phyloP scores from a whole-genome alignment of 2,797 vertebrate species.

The Vultur gryphus region DNA sequence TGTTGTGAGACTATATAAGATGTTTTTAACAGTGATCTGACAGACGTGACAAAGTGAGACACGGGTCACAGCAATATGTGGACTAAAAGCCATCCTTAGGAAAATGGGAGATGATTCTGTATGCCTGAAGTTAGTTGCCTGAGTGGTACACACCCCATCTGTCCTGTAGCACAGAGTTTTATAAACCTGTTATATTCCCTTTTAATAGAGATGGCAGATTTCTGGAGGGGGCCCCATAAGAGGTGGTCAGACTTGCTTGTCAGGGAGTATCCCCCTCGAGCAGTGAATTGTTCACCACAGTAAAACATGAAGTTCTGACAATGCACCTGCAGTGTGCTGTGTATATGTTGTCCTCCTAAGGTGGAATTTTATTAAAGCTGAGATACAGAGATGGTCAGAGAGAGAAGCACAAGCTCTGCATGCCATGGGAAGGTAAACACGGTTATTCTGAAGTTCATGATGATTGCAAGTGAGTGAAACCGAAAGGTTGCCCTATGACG shows the following conservation, averaged over 20 bases:
- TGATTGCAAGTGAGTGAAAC: not conserved
- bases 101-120: not conserved
- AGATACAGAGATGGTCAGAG: not conserved
- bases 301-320: not conserved
- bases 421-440: not conserved
- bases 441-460: accelerated
- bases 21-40: not conserved
- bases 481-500: not conserved
- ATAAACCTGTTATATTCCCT: not conserved
- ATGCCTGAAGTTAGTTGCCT: not conserved
- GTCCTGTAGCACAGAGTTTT: not conserved
- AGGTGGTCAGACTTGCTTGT: not conserved
- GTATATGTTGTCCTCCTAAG: not conserved
- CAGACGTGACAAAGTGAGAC: not conserved
- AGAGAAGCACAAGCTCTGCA: not conserved
- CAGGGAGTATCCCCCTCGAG: not conserved
- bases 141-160: not conserved
- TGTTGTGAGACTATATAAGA: not conserved
- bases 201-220: not conserved
- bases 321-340: accelerated
- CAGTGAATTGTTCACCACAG: not conserved
- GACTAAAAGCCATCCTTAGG: not conserved
- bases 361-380: not conserved
- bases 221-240: not conserved
- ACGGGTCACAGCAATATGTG: not conserved